phyloP scores from a whole-genome alignment of 2,113 vertebrate species.

The Bubo blakistoni region DNA sequence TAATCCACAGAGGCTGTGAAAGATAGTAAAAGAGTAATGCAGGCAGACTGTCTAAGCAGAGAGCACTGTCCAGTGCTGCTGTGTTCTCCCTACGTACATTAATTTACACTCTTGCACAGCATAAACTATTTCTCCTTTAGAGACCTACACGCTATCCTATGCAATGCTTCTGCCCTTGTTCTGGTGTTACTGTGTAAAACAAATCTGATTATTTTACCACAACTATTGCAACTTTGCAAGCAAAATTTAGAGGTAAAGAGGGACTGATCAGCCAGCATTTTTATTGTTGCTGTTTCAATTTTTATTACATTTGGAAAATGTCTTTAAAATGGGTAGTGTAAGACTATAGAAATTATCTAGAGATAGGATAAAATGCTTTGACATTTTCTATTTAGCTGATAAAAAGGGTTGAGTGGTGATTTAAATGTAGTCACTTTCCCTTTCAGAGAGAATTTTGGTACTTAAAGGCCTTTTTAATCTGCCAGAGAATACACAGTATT shows the following conservation, averaged over 20 bases:
- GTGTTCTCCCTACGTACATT: not conserved
- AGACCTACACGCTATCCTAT: fast-evolving
- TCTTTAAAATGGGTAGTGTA: not conserved
- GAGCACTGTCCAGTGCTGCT: fast-evolving
- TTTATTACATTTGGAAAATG: not conserved
- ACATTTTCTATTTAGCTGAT: not conserved
- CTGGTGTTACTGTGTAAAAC: not conserved
- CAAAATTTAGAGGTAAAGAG: fast-evolving
- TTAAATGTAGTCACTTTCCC: not conserved
- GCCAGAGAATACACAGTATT: not conserved
- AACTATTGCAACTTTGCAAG: not conserved
- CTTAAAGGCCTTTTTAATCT: not conserved
- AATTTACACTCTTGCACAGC: not conserved
- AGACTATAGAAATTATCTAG: not conserved
- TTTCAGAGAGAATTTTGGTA: not conserved
- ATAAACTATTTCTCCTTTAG: not conserved
- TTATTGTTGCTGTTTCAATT: not conserved
- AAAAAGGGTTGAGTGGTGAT: not conserved
- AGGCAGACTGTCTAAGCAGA: not conserved
- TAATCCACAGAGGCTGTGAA: not conserved
- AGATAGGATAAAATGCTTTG: not conserved
- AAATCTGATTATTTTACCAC: not conserved
- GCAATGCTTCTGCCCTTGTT: not conserved
- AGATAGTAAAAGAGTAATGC: not conserved
- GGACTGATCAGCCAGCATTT: not conserved